Percentiles rank a stretch among this genome's conserved stretches.
These are phyloP conservation scores for Andrena bicolor DNA, from an alignment of 2,888 invertebrate genomes.

Conservation along the genomic window DNA sequence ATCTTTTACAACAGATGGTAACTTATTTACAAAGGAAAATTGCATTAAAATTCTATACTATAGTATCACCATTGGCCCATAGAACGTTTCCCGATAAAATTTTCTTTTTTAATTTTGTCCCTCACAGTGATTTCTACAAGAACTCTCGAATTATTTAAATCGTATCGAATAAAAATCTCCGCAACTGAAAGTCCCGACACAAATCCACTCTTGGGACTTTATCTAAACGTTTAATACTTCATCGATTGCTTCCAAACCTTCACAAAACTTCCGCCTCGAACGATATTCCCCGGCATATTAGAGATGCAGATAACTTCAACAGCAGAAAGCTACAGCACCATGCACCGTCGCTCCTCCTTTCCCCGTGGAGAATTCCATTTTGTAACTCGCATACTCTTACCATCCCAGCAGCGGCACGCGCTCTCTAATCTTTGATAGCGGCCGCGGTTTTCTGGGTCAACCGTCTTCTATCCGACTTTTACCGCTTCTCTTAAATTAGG, in stretches of 20 bases:
- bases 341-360: not conserved
- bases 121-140: too few relatives aligned
- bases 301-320: conserved; percentile 24
- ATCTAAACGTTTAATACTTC: not conserved
- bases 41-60: too few relatives aligned
- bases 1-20: too few relatives aligned
- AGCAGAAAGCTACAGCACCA: not conserved
- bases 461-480: conserved; percentile 44
- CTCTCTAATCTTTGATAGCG: conserved; percentile 43
- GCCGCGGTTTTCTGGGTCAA: conserved; percentile 38
- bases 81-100: too few relatives aligned
- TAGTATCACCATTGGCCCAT: too few relatives aligned
- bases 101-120: too few relatives aligned
- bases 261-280: not conserved
- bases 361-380: conserved; percentile 37
- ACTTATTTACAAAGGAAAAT: too few relatives aligned
- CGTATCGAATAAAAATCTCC: too few relatives aligned
- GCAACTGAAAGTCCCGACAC: too few relatives aligned
- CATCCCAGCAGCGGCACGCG: conserved; percentile 37
- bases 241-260: not conserved
- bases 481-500: conserved; percentile 54
- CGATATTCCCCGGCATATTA: not conserved
- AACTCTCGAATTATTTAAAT: too few relatives aligned
- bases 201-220: not conserved
- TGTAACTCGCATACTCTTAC: conserved; percentile 37